Base-by-base conservation (phyloP, 2,797 vertebrate species). In the Decapterus maruadsi region DNA sequence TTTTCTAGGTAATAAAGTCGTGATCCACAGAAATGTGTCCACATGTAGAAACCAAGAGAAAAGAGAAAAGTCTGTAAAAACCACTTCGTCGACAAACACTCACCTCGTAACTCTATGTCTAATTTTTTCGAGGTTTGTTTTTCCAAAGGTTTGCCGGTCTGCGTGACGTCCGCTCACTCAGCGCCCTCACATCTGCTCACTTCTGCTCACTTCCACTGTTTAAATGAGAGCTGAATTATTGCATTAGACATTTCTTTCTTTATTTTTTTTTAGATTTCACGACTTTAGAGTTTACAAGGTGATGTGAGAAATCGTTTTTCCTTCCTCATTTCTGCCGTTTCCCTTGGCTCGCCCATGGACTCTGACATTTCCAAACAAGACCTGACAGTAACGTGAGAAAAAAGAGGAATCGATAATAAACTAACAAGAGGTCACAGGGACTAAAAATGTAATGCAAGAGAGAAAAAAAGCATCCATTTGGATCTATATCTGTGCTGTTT, bases 31-130 rank as follows among this genome's bases (percentile, higher is more conserved):
- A 36, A 36, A 36, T 7, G 34, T 8, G 34, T 36, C 34, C 34
- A 8, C 34, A 36, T 36, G 34, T 36, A 8, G 34, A 36, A 36
- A 36, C 6, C 8, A 36, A 7, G 26, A 26, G 26, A 26, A 26
- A 26, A 26, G 26, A 26, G 26, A 26, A 36, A 36, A 36, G 34
- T 36, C 6, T 36, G 34, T 36, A 8, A 71, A 71, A 70, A 71
- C 8, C 3, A 55, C 75, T 77, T 84, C 2, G 65, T 83, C 73
- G 62, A 65, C 56, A 69, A 54, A 66, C 46, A 11, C 36, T 45
- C 8, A 5, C 20, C 62, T 50, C 62, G 71, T 31, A 46, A 40
- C 31, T 22, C 19, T 22, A 12, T n/a, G 9, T 13, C 42, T 57
- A 2, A 57, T 59, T 48, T 58, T 38, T 19, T 66, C 4, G 16